Base-by-base conservation (phyloP, 2,113 vertebrate genomes). In the Tetrax tetrax region DNA sequence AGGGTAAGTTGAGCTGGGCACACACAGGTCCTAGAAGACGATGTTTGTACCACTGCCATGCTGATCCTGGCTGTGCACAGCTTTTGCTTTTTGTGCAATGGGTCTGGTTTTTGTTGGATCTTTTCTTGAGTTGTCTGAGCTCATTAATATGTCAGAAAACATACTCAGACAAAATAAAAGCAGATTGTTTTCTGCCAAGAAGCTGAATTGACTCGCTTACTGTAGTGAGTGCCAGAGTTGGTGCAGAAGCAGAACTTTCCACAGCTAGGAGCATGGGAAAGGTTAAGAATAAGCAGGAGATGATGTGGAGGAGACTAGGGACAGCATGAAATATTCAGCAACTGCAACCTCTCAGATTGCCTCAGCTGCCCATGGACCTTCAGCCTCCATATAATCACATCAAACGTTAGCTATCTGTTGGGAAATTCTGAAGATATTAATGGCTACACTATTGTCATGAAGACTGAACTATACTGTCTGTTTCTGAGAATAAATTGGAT, bases 71-170 rank as follows among this genome's bases (percentile, higher is more conserved):
- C 64, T 68, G 31, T 78, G 41, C 37, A 60, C 38, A 65, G 29
- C 89, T 95, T 84, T 80, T 89, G 29, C 53, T 64, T 75, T 5
- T 78, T 92, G 80, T 95, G 72, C 77, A 91, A 89, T 27, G 53
- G 74, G 33, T 91, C 83, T 97, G 65, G 14, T 59, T 90, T 92
- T 89, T 81, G 13, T 64, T 84, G 80, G 56, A 78, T 78, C 37
- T 28, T 65, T 88, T 83, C 59, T 84, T 51, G 76, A 87, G 68
- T 90, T 51, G 14, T 75, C 50, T 84, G 89, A 91, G 33, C 91
- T 96, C 93, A 96, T 96, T 95, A 89, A 91, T 70, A 78, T 75
- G 69, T 80, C 89, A 95, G 91, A 91, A 94, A 97, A 95, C 87
- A 93, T 96, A 95, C 72, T 61, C 93, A 92, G 87, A 82, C 87